phyloP scores from a whole-genome alignment of 2,888 invertebrate genomes.

The Endomychus coccineus region DNA sequence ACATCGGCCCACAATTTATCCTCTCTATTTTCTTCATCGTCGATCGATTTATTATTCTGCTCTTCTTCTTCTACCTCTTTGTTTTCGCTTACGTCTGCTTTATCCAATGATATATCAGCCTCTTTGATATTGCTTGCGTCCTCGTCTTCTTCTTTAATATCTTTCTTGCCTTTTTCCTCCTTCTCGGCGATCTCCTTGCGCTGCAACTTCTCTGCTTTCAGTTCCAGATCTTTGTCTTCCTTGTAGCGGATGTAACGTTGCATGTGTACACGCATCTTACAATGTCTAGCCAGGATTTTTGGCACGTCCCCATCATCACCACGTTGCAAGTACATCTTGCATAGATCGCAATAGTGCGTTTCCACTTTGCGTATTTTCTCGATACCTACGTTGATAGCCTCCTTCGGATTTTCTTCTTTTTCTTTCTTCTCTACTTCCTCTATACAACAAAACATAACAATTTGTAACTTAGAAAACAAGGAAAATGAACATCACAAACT shows the following conservation, averaged over 20 bases:
- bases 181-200: constrained; percentile 50
- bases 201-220: constrained; percentile 63
- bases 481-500: too few species aligned
- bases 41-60: constrained; percentile 19
- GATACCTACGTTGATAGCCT: constrained; percentile 65
- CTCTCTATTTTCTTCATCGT: constrained; percentile 50
- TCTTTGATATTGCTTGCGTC: constrained; percentile 18
- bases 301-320: constrained; percentile 40
- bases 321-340: constrained; percentile 65
- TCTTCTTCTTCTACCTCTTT: constrained; percentile 30
- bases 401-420: constrained; percentile 45
- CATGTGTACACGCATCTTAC: constrained; percentile 66
- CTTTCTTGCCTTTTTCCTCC: constrained; percentile 40
- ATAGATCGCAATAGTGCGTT: constrained; percentile 73
- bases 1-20: constrained; percentile 76
- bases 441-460: too few species aligned
- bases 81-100: constrained; percentile 17
- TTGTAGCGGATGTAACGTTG: constrained; percentile 70
- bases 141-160: constrained; percentile 10
- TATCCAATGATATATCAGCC: constrained; percentile 27
- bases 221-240: constrained; percentile 66
- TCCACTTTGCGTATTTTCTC: constrained; percentile 73
- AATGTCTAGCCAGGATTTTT: constrained; percentile 48
- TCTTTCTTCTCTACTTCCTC: constrained; percentile 40
- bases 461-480: constrained; percentile 13